Conservation (phyloP, 2,797 vertebrate genomes). For the Prionace glauca region DNA sequence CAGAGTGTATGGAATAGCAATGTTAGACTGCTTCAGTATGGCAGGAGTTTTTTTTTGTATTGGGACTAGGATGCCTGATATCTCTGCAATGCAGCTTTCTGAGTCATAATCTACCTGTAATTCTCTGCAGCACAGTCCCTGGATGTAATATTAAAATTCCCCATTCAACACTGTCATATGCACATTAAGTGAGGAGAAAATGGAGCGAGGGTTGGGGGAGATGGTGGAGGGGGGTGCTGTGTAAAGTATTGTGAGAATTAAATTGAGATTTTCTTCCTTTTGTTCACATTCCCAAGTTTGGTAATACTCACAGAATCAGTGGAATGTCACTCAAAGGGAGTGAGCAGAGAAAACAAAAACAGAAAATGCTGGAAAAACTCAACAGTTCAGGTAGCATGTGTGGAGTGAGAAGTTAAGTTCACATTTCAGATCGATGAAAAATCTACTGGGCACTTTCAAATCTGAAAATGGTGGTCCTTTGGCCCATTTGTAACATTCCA, state of each 20-base stretch:
- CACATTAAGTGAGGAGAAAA: neutral
- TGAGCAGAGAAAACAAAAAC: neutral
- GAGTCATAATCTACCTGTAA: neutral
- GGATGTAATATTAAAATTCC: neutral
- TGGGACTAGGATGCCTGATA: neutral
- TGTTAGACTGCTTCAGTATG: neutral
- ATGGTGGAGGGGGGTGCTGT: neutral
- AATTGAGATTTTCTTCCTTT: neutral
- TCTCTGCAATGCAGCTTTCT: slow-evolving; percentile 27
- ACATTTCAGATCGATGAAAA: neutral
- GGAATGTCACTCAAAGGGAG: neutral
- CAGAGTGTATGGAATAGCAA: neutral
- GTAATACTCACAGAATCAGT: neutral
- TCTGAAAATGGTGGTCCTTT: neutral
- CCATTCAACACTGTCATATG: neutral
- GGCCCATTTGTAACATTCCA: no score
- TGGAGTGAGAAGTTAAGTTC: neutral
- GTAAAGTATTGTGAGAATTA: neutral
- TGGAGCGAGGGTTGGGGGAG: no score
- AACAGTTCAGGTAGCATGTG: neutral
- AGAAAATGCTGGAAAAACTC: neutral
- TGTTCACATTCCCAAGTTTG: neutral
- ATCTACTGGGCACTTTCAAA: neutral
- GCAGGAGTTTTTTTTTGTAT: neutral
- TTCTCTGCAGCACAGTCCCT: neutral